A percentile compares a stretch with the other conserved stretches of the same genome.
These are phyloP conservation scores for Macrotus californicus DNA, from an alignment of 2,113 vertebrate genomes.

Conservation along the genomic window DNA sequence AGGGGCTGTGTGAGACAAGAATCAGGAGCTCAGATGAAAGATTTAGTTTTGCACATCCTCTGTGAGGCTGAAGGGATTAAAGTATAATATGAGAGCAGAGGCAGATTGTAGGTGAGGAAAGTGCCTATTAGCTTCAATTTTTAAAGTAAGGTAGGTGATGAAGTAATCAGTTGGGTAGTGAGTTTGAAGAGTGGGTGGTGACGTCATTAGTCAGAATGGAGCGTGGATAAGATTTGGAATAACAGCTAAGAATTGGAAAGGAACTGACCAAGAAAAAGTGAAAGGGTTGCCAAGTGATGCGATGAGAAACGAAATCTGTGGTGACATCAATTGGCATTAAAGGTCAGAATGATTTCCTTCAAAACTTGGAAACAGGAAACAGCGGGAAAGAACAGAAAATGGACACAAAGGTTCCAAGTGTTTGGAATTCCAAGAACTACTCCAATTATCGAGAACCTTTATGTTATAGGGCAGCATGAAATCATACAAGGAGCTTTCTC, in stretches of 20 bases:
- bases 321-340: neutral
- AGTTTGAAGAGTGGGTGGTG: neutral
- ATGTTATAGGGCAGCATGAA: neutral
- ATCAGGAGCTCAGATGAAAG: neutral
- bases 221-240: neutral
- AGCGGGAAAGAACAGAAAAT: neutral
- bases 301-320: neutral
- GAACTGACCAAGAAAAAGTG: neutral
- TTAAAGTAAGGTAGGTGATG: constrained; percentile 1
- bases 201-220: constrained; percentile 9
- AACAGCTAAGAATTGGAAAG: neutral
- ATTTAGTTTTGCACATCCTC: neutral
- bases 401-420: neutral
- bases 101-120: neutral
- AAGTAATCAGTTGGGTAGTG: neutral
- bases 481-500: neutral
- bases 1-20: neutral
- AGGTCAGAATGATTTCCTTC: neutral
- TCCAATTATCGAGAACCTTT: neutral
- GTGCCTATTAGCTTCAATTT: neutral
- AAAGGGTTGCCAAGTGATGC: neutral
- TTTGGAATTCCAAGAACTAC: neutral
- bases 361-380: constrained; percentile 2
- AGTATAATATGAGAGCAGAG: neutral
- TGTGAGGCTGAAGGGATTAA: neutral